Evolutionary conservation across 2,113 vertebrate species (phyloP).

Genomic region (pig (Sus scrofa)): T2T-Sscrofa CM000814.6:142302001-142302500

Average conservation of each 20-base stretch:
- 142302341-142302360: rapidly evolving
- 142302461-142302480: not conserved
- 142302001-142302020: not conserved
- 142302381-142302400: rapidly evolving
- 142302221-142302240: not conserved
- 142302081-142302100: not conserved
- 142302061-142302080: not conserved
- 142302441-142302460: not conserved
- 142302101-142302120: not conserved
- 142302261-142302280: not conserved
- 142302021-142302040: not conserved
- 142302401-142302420: no score
- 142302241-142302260: no score
- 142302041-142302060: rapidly evolving
- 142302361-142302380: rapidly evolving
- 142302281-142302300: not conserved
- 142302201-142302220: rapidly evolving
- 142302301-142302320: not conserved
- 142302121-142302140: not conserved
- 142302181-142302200: not conserved
- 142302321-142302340: rapidly evolving
- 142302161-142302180: not conserved
- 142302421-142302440: no score
- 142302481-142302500: not conserved
- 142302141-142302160: rapidly evolving